Evolutionary conservation across 2,113 vertebrate genomes (phyloP).

Genomic region (Prunella himalayana): DNA sequence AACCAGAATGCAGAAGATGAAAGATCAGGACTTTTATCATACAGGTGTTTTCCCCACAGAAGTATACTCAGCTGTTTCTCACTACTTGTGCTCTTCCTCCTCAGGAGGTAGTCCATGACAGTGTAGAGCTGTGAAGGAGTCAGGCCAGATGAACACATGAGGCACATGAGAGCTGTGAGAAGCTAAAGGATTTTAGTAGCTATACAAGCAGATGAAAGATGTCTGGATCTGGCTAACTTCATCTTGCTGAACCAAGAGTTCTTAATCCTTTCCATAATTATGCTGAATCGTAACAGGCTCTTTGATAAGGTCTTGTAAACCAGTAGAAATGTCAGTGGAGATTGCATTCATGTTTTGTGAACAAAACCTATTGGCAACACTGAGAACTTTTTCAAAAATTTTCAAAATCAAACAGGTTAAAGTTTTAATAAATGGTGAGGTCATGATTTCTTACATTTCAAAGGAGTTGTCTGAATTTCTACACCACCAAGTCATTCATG

Average conservation of each 20-base stretch:
- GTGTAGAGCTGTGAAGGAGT: neutral
- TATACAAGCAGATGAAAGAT: neutral
- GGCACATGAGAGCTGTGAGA: neutral
- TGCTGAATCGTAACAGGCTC: neutral
- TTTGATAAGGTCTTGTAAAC: neutral
- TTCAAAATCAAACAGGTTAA: neutral
- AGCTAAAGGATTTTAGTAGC: neutral
- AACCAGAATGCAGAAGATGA: neutral
- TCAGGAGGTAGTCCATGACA: neutral
- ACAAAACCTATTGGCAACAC: neutral
- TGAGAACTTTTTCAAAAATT: neutral
- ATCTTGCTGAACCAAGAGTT: neutral
- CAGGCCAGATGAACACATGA: neutral
- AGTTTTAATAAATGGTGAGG: neutral
- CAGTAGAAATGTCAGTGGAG: neutral
- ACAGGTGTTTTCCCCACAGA: accelerated
- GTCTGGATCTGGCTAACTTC: neutral
- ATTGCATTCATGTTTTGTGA: neutral
- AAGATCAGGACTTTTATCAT: neutral
- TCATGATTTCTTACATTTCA: neutral
- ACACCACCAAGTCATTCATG: neutral
- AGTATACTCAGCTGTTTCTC: neutral
- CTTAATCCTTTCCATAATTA: neutral
- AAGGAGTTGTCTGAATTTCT: neutral
- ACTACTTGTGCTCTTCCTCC: neutral